These are phyloP conservation scores for Rutilus rutilus DNA, from an alignment of 2,113 vertebrate genomes.

Conservation along the genomic window DNA sequence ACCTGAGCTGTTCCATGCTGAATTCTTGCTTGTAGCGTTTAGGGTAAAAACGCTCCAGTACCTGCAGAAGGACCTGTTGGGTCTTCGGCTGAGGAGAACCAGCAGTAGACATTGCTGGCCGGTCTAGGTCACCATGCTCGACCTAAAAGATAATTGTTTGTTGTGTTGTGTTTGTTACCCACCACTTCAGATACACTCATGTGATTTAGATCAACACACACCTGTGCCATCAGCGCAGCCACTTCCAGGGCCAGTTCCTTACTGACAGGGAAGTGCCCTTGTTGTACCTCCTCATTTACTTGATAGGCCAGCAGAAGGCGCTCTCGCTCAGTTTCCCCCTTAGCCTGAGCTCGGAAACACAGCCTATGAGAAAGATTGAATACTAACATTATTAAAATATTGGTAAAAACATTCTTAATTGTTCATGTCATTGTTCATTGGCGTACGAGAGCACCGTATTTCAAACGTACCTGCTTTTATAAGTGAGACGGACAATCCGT, in stretches of 20 bases:
- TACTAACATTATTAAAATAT: neutral
- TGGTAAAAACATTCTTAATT: neutral
- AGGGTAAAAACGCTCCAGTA: conserved; percentile 87
- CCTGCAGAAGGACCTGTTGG: conserved; percentile 84
- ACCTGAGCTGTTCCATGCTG: conserved; percentile 83
- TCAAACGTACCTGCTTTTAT: conserved; percentile 84
- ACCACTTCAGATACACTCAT: neutral
- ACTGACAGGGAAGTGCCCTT: conserved; percentile 86
- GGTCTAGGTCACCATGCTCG: conserved; percentile 85
- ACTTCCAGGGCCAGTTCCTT: conserved; percentile 90
- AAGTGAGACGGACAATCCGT: conserved; percentile 85
- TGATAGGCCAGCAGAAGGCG: conserved; percentile 87
- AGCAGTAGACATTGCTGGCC: conserved; percentile 69
- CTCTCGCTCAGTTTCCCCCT: conserved; percentile 86
- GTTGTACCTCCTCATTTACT: conserved; percentile 83
- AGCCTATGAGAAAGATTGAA: conserved; percentile 68
- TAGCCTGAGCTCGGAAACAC: conserved; percentile 84
- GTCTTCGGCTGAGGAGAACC: conserved; percentile 77
- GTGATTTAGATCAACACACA: conserved; percentile 52
- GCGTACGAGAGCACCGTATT: neutral
- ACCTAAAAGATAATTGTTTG: conserved; percentile 72
- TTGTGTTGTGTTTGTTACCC: neutral
- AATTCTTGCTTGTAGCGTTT: conserved; percentile 84
- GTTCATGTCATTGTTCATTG: neutral
- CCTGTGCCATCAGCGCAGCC: conserved; percentile 88